Evolutionary conservation across 2,113 vertebrate genomes (phyloP), one percentile per base, ranked within the genome.

Genomic region (Cyprinodon variegatus): DNA sequence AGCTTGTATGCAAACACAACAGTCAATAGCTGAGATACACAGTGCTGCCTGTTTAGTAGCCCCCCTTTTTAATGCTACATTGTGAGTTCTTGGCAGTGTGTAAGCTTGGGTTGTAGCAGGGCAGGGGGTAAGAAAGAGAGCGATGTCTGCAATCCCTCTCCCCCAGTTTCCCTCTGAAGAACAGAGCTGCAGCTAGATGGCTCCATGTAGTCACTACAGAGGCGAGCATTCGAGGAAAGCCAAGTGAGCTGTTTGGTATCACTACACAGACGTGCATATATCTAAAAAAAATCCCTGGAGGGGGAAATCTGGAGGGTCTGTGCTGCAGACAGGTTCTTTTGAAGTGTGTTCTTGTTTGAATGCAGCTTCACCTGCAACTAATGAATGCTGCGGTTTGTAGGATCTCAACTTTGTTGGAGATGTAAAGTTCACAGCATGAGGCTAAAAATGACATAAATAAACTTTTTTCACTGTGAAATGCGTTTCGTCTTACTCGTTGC

Each of bases 181-280:
- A 11, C 83, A 53, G 79, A 86, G 89, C 91, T 85, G 90, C 92
- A 93, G 92, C 93, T 94, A 93, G 93, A 89, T 93, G 93, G 93
- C 94, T 91, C 92, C 89, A 91, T 93, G 90, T 91, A 93, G 89
- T 93, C 93, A 72, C 86, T 79, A 74, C 88, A 87, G 84, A 86
- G 77, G 77, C 85, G 72, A 79, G 79, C 82, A 74, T 80, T 91
- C 89, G 13, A 86, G 80, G 90, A 89, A 91, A 88, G 83, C 72
- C 17, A 59, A 83, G 79, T 61, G 41, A 38, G 69, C 70, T 72
- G 65, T 61, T 29, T 71, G 65, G 74, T 73, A 69, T 53, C 50
- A 57, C 68, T 74, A 38, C 82, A 80, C 72, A 75, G 72, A 72
- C 48, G 76, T 45, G 46, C 79, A 83, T 22, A 65, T 76, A 57